These are phyloP conservation scores for Apodemus speciosus DNA, from an alignment of 2,113 vertebrate species.

Conservation along the genomic window DNA sequence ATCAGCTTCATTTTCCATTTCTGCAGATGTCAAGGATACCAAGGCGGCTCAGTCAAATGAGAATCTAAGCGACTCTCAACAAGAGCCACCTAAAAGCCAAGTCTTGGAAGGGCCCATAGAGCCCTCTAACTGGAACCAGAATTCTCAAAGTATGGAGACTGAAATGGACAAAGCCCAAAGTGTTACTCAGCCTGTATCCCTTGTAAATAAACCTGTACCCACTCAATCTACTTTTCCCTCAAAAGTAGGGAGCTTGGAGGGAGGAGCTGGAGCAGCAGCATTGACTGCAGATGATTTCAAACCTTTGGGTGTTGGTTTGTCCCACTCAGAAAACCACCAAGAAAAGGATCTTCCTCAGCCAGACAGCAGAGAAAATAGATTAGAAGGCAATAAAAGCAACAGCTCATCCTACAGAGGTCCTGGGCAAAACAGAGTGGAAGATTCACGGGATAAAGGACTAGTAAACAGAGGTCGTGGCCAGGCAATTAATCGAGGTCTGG, in stretches of 20 bases:
- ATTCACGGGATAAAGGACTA: constrained; percentile 82
- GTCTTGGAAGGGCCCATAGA: constrained; percentile 82
- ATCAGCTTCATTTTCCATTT: constrained; percentile 75
- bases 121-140: constrained; percentile 85
- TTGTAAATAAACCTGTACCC: constrained; percentile 80
- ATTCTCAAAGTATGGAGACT: constrained; percentile 84
- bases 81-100: constrained; percentile 84
- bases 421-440: constrained; percentile 84
- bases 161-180: constrained; percentile 84
- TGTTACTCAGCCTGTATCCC: constrained; percentile 76
- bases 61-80: constrained; percentile 80
- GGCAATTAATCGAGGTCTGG: constrained; percentile 79
- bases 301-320: constrained; percentile 76
- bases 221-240: constrained; percentile 80
- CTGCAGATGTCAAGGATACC: constrained; percentile 76
- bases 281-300: constrained; percentile 82
- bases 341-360: constrained; percentile 72
- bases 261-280: constrained; percentile 70
- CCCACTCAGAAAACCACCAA: constrained; percentile 82
- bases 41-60: constrained; percentile 79
- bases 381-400: constrained; percentile 82
- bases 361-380: constrained; percentile 82
- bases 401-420: constrained; percentile 83
- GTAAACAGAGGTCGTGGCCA: constrained; percentile 84
- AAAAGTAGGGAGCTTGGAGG: constrained; percentile 71